Evolutionary conservation across 2,888 invertebrate species (phyloP).

Genomic region (Mesorhabditis sp.): DNA sequence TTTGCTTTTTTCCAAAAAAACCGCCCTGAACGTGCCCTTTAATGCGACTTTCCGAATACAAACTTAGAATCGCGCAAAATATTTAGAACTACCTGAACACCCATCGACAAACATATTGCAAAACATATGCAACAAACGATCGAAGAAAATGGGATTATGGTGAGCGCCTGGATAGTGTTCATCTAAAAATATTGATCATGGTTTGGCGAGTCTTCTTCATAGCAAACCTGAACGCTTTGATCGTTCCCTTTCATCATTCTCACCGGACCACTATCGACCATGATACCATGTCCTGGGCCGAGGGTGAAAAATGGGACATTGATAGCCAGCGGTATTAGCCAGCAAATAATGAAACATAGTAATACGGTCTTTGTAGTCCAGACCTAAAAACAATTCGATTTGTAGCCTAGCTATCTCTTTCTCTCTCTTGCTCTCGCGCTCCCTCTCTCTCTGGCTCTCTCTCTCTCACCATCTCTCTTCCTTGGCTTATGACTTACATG

Average conservation of each 20-base stretch:
- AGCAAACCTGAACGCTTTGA: no score
- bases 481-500: background rate
- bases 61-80: no score
- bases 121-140: background rate
- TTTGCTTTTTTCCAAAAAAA: no score
- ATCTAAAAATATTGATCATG: background rate
- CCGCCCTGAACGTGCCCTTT: no score
- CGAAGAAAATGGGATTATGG: background rate
- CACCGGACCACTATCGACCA: background rate
- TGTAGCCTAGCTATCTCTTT: no score
- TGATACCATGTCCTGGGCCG: background rate
- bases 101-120: background rate
- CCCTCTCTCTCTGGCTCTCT: no score
- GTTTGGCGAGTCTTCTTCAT: no score
- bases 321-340: background rate
- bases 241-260: background rate
- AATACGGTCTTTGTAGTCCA: background rate
- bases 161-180: background rate
- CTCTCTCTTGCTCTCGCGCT: no score
- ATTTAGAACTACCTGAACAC: background rate
- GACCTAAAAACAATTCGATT: background rate
- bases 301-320: background rate
- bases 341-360: background rate
- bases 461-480: no score
- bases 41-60: no score